Conservation (phyloP, 2,113 vertebrate genomes). For the Callaeas wilsoni region DNA sequence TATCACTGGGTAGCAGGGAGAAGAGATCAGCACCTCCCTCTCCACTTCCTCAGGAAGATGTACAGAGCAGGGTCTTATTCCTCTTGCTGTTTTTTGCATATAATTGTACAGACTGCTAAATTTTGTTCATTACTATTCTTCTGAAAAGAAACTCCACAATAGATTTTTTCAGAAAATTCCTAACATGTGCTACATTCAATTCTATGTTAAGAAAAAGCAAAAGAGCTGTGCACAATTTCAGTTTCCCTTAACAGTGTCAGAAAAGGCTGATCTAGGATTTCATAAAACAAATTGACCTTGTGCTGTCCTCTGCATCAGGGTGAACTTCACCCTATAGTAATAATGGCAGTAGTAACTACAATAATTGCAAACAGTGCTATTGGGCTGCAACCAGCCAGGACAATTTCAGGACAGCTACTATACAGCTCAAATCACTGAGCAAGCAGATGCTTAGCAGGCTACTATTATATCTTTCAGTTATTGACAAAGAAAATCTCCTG, state of each 20-base stretch:
- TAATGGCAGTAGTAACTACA: not conserved
- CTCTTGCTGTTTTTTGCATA: not conserved
- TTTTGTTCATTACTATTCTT: not conserved
- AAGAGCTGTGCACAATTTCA: not conserved
- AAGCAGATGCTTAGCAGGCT: slow-evolving; percentile 2
- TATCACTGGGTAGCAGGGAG: not conserved
- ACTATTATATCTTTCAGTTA: not conserved
- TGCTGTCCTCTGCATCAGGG: not conserved
- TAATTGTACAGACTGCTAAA: not conserved
- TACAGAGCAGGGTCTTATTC: not conserved
- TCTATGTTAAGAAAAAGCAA: not conserved
- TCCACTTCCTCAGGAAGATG: not conserved
- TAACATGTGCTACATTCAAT: not conserved
- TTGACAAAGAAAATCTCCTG: slow-evolving; percentile 6
- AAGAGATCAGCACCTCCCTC: not conserved
- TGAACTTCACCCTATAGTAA: not conserved
- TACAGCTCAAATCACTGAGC: slow-evolving; percentile 13
- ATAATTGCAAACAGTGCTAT: not conserved
- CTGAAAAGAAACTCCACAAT: not conserved
- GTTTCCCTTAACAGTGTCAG: not conserved
- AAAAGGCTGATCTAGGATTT: not conserved
- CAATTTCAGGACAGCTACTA: slow-evolving; percentile 15
- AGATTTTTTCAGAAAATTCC: not conserved
- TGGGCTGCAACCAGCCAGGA: not conserved
- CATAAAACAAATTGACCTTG: slow-evolving; percentile 5